Evolutionary conservation across 2,888 invertebrate genomes (phyloP).

Genomic region (Lasioglossum leucozonium): DNA sequence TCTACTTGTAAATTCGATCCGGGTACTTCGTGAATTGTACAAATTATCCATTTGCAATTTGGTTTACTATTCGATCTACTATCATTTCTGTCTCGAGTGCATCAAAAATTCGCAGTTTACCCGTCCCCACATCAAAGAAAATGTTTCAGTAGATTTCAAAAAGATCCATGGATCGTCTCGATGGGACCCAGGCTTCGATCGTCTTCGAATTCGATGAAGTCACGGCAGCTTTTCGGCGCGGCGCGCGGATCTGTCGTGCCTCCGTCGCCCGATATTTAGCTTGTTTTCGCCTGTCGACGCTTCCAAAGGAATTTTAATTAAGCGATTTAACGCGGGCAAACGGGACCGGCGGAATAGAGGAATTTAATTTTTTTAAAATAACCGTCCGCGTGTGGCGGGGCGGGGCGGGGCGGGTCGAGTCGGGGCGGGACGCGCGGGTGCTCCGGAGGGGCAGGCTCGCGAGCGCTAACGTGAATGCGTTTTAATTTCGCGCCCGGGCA

Average conservation of each 20-base stretch:
- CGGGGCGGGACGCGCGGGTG: neutral
- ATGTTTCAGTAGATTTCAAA: neutral
- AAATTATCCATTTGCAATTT: neutral
- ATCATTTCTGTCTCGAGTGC: neutral
- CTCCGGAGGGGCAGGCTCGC: neutral
- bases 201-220: neutral
- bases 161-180: no score
- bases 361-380: slow-evolving; percentile 52
- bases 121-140: neutral
- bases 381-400: neutral
- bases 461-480: slow-evolving; percentile 26
- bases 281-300: neutral
- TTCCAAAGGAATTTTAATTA: slow-evolving; percentile 39
- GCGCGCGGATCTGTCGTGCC: neutral
- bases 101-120: neutral
- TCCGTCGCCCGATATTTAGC: neutral
- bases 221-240: neutral
- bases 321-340: slow-evolving; percentile 30
- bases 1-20: neutral
- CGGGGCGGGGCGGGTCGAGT: neutral
- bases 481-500: slow-evolving; percentile 44
- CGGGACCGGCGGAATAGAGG: slow-evolving; percentile 1
- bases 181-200: neutral
- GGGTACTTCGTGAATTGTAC: neutral
- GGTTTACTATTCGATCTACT: no score